A percentile compares a stretch with the other conserved stretches of the same genome.
Conservation (phyloP, 2,888 invertebrate species). For the Drosophila tanythrix region DNA sequence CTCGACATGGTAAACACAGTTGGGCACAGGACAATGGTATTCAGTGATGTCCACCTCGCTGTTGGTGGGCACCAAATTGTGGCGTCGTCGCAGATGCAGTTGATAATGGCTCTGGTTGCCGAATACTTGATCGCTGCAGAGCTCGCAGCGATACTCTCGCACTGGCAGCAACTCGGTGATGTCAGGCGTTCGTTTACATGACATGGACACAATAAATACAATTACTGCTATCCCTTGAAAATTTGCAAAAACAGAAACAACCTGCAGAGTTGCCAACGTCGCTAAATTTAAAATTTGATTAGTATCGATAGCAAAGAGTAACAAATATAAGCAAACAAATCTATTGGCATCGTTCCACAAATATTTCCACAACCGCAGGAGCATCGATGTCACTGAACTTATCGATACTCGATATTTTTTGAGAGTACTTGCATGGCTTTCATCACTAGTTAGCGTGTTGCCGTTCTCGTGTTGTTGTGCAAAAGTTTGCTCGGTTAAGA, state of each 20-base stretch:
- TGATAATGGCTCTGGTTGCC: constrained; percentile 86
- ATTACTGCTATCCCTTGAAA: background rate
- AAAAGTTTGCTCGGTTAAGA: constrained; percentile 44
- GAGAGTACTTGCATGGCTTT: background rate
- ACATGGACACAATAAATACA: constrained; percentile 26
- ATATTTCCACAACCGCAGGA: background rate
- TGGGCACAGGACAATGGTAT: constrained; percentile 87
- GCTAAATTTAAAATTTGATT: background rate
- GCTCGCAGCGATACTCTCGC: constrained; percentile 81
- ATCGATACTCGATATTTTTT: constrained; percentile 25
- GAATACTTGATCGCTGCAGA: constrained; percentile 85
- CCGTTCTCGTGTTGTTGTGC: constrained; percentile 47
- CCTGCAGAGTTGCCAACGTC: constrained; percentile 16
- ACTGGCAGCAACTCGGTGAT: constrained; percentile 60
- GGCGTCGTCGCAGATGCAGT: constrained; percentile 87
- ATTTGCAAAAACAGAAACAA: constrained; percentile 36
- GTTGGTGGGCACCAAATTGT: constrained; percentile 78
- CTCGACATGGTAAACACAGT: constrained; percentile 86
- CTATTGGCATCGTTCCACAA: background rate
- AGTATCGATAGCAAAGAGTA: background rate
- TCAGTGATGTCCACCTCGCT: constrained; percentile 71
- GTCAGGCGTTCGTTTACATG: constrained; percentile 56
- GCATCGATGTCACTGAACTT: background rate
- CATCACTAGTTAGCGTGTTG: constrained; percentile 41
- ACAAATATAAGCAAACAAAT: background rate